Percentiles rank a stretch among this genome's conserved stretches.
Evolutionary conservation across 2,888 invertebrate genomes (phyloP).

Genomic region (Cerceris ruficornis): DNA sequence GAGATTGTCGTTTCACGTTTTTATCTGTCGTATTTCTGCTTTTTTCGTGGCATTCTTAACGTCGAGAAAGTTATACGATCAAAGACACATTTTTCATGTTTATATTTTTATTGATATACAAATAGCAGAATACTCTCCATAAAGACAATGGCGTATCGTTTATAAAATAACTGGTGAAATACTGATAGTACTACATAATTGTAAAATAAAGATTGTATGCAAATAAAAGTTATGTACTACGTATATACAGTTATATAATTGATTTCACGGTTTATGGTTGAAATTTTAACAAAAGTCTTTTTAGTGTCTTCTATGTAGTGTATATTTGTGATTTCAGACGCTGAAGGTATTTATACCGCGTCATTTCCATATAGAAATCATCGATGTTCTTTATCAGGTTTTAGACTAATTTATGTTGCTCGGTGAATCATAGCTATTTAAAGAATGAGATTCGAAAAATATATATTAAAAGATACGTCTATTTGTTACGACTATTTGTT

Average conservation of each 20-base stretch:
- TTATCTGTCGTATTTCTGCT: neutral
- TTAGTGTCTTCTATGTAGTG: no score
- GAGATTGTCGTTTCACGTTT: neutral
- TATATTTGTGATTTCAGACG: no score
- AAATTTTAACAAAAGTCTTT: neutral
- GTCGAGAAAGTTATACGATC: slow-evolving; percentile 24
- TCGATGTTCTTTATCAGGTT: no score
- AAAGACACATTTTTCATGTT: slow-evolving; percentile 27
- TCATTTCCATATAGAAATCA: no score
- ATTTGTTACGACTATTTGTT: no score
- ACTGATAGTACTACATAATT: slow-evolving; percentile 62
- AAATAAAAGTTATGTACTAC: slow-evolving; percentile 38
- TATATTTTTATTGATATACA: slow-evolving; percentile 36
- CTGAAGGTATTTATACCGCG: no score
- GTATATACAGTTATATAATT: slow-evolving; percentile 12
- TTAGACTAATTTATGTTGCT: no score
- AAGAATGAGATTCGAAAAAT: no score
- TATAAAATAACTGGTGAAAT: slow-evolving; percentile 53
- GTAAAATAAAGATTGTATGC: slow-evolving; percentile 55
- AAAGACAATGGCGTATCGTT: slow-evolving; percentile 52
- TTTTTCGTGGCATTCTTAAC: neutral
- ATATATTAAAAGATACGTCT: no score
- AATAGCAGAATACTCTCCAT: slow-evolving; percentile 45
- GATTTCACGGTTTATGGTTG: neutral
- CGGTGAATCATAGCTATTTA: no score